phyloP scores from a whole-genome alignment of 2,888 invertebrate genomes.

The Tinea trinotella region DNA sequence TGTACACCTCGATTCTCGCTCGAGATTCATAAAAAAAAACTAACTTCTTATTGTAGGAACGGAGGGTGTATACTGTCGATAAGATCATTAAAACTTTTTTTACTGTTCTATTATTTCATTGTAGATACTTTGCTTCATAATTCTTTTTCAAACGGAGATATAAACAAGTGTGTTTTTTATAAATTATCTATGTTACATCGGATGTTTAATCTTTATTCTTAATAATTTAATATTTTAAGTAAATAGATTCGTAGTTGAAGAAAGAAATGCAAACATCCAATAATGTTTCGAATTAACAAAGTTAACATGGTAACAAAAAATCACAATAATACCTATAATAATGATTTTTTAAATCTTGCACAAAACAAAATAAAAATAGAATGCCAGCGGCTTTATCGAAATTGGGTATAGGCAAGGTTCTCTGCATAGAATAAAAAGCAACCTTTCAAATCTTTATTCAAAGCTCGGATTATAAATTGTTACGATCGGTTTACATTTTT shows the following conservation, averaged over 20 bases:
- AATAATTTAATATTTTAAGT: too few relatives aligned
- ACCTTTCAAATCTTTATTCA: background rate
- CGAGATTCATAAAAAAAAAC: constrained; percentile 14
- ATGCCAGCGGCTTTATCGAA: background rate
- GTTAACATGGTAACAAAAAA: too few relatives aligned
- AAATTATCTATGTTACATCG: background rate
- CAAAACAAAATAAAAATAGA: background rate
- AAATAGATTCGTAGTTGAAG: too few relatives aligned
- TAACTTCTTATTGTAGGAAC: constrained; percentile 7
- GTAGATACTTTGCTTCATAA: constrained; percentile 3
- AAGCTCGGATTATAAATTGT: background rate
- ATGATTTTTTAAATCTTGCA: background rate
- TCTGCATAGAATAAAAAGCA: background rate
- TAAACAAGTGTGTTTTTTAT: background rate
- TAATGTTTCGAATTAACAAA: too few relatives aligned
- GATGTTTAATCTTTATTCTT: too few relatives aligned
- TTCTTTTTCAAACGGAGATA: background rate
- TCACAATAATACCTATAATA: background rate
- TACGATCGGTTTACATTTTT: too few relatives aligned
- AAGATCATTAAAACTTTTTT: constrained; percentile 20
- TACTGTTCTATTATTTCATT: constrained; percentile 12
- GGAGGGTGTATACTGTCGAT: constrained; percentile 15
- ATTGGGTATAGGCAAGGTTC: background rate
- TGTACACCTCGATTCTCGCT: constrained; percentile 16
- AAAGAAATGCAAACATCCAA: too few relatives aligned